Percentiles rank a stretch among this genome's conserved stretches.
phyloP scores from a whole-genome alignment of 37 sponge, comb jelly and placozoan genomes.

The Hexactinellida sp. region DNA sequence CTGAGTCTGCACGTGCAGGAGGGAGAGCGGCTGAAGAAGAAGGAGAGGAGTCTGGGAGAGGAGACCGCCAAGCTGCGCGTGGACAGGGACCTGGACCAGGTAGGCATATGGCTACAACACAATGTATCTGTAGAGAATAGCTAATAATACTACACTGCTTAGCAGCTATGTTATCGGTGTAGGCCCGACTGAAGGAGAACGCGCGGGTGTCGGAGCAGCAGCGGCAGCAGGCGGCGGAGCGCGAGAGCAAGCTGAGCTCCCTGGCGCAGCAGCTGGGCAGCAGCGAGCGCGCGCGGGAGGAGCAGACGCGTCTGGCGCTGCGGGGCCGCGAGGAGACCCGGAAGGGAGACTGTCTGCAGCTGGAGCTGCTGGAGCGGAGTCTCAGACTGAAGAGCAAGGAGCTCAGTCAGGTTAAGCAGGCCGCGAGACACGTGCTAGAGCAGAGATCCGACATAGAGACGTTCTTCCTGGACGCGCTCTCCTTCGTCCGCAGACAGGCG shows the following conservation, averaged over 20 bases:
- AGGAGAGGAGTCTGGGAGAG: constrained; percentile 50
- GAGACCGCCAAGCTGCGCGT: constrained; percentile 26
- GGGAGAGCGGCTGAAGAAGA: constrained; percentile 42
- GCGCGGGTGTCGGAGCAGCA: constrained; percentile 22
- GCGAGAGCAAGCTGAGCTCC: constrained; percentile 14
- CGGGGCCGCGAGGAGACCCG: constrained; percentile 53
- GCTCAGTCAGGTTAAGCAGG: constrained; percentile 49
- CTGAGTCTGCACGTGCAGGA: constrained; percentile 63
- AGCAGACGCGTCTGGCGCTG: constrained; percentile 39
- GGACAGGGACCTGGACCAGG: background rate
- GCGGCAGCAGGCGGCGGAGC: constrained; percentile 19
- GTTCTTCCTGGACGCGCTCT: constrained; percentile 79
- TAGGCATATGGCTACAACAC: background rate
- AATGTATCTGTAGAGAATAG: too few relatives aligned
- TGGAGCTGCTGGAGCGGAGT: constrained; percentile 21
- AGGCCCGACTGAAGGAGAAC: constrained; percentile 20
- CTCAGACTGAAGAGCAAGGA: constrained; percentile 37
- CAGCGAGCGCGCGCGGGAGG: constrained; percentile 45
- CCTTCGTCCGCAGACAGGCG: constrained; percentile 51
- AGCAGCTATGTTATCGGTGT: too few relatives aligned
- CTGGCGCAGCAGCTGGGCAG: constrained; percentile 8
- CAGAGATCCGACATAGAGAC: constrained; percentile 76
- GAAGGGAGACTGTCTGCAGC: constrained; percentile 20
- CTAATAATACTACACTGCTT: too few relatives aligned
- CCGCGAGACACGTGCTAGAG: constrained; percentile 56